Evolutionary conservation across 64 coral and sea anemone genomes (phyloP).

Genomic region (Trachythela sp.): DNA sequence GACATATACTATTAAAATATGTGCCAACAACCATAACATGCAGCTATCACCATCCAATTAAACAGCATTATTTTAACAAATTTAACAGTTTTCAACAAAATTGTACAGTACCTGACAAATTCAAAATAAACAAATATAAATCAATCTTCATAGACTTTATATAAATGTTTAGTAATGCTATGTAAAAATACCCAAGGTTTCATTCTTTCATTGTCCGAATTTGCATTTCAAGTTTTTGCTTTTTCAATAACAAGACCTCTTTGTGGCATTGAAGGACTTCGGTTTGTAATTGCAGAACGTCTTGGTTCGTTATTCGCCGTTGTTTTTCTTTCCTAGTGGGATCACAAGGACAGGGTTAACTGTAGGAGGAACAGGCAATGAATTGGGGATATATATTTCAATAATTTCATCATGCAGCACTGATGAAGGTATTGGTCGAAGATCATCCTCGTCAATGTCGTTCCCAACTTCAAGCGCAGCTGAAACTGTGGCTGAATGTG

Average conservation of each 20-base stretch:
- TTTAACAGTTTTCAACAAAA: too few relatives aligned
- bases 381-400: neutral
- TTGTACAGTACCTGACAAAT: neutral
- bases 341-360: neutral
- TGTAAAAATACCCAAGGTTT: neutral
- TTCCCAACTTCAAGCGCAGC: neutral
- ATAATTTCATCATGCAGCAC: neutral
- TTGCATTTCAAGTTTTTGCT: too few relatives aligned
- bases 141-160: neutral
- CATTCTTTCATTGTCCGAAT: neutral
- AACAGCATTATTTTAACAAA: too few relatives aligned
- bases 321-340: slow-evolving; percentile 1
- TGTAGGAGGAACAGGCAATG: neutral
- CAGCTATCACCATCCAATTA: too few relatives aligned
- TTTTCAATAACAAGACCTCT: too few relatives aligned
- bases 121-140: neutral
- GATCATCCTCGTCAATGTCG: neutral
- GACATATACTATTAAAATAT: too few relatives aligned
- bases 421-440: neutral
- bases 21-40: too few relatives aligned
- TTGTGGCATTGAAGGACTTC: slow-evolving; percentile 28
- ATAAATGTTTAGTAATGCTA: neutral
- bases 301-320: neutral
- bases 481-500: neutral
- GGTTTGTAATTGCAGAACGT: neutral